These are phyloP conservation scores for Aspidapion aeneum DNA, from an alignment of 2,888 invertebrate genomes.

Conservation along the genomic window DNA sequence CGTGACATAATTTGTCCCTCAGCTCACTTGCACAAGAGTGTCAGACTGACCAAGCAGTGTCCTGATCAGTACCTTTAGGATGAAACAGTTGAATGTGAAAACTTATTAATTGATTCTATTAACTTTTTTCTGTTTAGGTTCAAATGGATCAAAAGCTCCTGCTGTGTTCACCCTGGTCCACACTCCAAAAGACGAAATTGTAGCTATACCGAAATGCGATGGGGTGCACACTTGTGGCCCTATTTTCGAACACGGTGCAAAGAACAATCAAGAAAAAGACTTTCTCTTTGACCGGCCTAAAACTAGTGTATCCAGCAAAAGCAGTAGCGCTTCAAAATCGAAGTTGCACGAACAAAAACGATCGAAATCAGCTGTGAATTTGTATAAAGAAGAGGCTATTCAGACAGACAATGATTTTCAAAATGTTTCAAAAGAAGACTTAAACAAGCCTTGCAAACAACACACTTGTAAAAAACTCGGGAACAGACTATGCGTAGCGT, in stretches of 20 bases:
- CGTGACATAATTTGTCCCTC: no score
- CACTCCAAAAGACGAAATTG: slow-evolving; percentile 54
- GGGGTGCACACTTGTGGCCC: slow-evolving; percentile 56
- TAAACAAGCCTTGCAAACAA: slow-evolving; percentile 24
- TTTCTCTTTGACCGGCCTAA: slow-evolving; percentile 48
- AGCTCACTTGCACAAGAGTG: no score
- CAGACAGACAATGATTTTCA: slow-evolving; percentile 54
- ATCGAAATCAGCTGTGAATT: slow-evolving; percentile 33
- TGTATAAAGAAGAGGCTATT: slow-evolving; percentile 45
- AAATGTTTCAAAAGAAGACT: slow-evolving; percentile 18
- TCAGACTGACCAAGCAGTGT: no score
- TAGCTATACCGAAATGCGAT: slow-evolving; percentile 44
- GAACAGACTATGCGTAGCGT: slow-evolving; percentile 53
- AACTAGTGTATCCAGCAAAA: slow-evolving; percentile 22
- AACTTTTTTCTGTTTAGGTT: slow-evolving; percentile 46
- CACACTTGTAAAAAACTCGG: slow-evolving; percentile 29
- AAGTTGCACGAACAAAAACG: slow-evolving; percentile 19
- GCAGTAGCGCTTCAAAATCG: slow-evolving; percentile 19
- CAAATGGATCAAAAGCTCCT: slow-evolving; percentile 70
- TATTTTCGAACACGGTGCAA: slow-evolving; percentile 42
- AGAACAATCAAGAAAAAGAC: slow-evolving; percentile 50
- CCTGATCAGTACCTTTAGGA: no score
- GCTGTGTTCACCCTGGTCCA: slow-evolving; percentile 73
- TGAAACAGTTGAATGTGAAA: no score
- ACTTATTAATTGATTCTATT: no score